A percentile compares a stretch with the other conserved stretches of the same genome.
Conservation (phyloP, 1,140 invertebrate species). For the Drosophila lowei region DNA sequence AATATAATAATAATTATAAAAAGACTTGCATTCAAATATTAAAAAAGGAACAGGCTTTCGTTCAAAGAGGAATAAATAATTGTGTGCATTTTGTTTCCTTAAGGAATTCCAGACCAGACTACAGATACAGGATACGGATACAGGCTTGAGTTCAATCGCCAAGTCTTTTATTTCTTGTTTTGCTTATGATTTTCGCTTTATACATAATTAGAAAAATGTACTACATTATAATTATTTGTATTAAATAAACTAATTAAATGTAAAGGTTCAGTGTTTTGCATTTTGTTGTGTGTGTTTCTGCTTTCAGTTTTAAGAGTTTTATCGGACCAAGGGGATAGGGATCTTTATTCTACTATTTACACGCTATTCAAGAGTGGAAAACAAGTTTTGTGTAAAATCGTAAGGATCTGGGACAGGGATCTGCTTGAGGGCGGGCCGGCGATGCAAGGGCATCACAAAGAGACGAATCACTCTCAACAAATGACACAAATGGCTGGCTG, state of each 20-base stretch:
- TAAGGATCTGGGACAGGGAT: not conserved
- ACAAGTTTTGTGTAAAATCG: conserved; percentile 67
- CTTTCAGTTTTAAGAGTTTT: conserved; percentile 32
- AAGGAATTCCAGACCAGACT: too few relatives aligned
- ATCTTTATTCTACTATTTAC: conserved; percentile 75
- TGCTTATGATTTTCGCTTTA: conserved; percentile 40
- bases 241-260: conserved; percentile 79
- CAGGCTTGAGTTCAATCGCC: conserved; percentile 13
- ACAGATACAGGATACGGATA: not conserved
- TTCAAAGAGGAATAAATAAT: too few relatives aligned
- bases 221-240: conserved; percentile 77
- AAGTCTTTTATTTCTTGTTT: conserved; percentile 41
- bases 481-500: conserved; percentile 43
- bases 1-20: too few relatives aligned
- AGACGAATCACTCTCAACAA: conserved; percentile 37
- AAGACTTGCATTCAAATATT: too few relatives aligned
- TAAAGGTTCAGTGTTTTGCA: conserved; percentile 64
- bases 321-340: conserved; percentile 38
- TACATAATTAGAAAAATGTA: conserved; percentile 80
- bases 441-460: conserved; percentile 50
- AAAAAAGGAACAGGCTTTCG: too few relatives aligned
- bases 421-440: conserved; percentile 18
- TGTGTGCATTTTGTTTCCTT: too few relatives aligned
- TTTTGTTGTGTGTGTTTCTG: conserved; percentile 43
- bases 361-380: conserved; percentile 61